phyloP scores from a whole-genome alignment of 2,797 vertebrate species.

The Sebastes taczanowskii region DNA sequence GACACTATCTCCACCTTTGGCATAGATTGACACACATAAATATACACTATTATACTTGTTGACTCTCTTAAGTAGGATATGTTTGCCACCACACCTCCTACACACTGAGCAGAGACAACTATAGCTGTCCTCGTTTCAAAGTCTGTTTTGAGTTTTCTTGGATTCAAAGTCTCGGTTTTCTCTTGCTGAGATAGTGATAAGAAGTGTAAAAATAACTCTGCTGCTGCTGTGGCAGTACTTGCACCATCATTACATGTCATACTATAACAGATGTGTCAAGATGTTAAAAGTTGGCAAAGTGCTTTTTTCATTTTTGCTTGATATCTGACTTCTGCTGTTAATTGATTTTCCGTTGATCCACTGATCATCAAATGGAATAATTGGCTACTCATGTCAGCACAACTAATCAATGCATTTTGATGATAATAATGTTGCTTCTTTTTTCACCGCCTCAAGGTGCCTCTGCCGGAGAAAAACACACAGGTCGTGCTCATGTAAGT shows the following conservation, averaged over 20 bases:
- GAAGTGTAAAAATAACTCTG: background rate
- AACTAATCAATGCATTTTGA: background rate
- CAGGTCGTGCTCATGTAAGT: conserved; percentile 48
- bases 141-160: background rate
- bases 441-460: conserved; percentile 19
- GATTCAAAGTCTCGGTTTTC: background rate
- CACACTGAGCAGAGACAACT: background rate
- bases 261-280: background rate
- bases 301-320: background rate
- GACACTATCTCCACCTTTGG: background rate
- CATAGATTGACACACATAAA: background rate
- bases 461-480: conserved; percentile 17
- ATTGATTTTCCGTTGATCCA: background rate
- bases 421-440: background rate
- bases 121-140: background rate
- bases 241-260: background rate
- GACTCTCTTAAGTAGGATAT: background rate
- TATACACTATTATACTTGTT: background rate
- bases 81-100: background rate
- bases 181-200: background rate
- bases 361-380: background rate
- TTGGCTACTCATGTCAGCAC: background rate
- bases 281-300: background rate
- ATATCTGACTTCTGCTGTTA: background rate
- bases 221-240: background rate